These are phyloP conservation scores for Xenus cinereus DNA, from an alignment of 2,113 vertebrate genomes.

Conservation along the genomic window DNA sequence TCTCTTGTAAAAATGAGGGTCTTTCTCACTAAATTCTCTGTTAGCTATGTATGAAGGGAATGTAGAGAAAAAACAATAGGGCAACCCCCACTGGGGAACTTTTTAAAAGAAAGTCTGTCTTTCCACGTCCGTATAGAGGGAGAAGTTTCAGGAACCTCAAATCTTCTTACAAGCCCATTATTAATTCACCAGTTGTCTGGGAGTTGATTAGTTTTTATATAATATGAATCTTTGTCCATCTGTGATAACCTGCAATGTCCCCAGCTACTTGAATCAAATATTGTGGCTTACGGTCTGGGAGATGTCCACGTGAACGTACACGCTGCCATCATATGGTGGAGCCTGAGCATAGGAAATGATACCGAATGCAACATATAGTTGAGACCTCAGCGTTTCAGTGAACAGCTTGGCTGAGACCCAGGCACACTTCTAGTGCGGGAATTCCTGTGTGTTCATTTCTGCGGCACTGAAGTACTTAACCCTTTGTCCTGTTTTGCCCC, in stretches of 20 bases:
- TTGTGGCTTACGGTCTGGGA: background rate
- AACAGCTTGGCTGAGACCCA: background rate
- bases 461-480: background rate
- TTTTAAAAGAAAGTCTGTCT: background rate
- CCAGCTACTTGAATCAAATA: background rate
- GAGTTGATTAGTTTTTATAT: background rate
- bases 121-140: background rate
- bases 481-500: background rate
- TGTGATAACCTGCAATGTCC: background rate
- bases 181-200: background rate
- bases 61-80: background rate
- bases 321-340: background rate
- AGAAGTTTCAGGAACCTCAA: background rate
- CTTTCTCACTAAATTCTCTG: background rate
- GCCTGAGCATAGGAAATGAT: background rate
- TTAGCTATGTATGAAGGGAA: background rate
- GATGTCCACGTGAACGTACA: rapidly evolving
- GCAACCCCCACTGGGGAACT: background rate
- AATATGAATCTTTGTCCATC: background rate
- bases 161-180: background rate
- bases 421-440: background rate
- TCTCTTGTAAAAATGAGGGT: background rate
- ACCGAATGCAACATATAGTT: rapidly evolving
- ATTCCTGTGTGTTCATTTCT: background rate
- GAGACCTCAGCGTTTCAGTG: background rate